Conservation (phyloP, 2,797 vertebrate species). For the Poecilia picta region DNA sequence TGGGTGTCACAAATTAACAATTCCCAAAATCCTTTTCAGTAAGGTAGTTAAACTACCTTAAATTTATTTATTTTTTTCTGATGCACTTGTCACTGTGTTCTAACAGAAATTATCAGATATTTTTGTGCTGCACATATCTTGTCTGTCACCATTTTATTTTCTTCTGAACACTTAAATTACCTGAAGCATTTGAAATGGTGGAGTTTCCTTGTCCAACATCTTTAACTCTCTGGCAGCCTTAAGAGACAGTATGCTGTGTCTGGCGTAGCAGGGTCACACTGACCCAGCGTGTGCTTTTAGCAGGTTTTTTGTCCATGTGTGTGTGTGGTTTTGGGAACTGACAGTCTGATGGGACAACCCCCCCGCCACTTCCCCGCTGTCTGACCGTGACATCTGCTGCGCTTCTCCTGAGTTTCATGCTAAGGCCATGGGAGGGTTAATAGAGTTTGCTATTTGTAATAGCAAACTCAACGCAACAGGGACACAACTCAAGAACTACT, state of each 20-base stretch:
- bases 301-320: no score
- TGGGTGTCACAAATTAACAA: not conserved
- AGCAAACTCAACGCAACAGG: not conserved
- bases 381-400: no score
- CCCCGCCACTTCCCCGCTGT: no score
- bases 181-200: not conserved
- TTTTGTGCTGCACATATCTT: not conserved
- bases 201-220: not conserved
- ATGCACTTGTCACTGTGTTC: not conserved
- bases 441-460: no score
- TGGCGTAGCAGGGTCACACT: no score
- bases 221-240: not conserved
- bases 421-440: no score
- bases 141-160: not conserved
- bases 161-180: not conserved
- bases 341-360: no score
- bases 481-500: not conserved
- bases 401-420: no score
- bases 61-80: no score
- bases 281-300: no score
- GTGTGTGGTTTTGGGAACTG: no score
- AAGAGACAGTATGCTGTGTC: no score
- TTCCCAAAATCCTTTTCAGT: not conserved
- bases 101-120: not conserved
- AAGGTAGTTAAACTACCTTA: not conserved